Conservation (phyloP, 2,113 vertebrate species). For the Egretta garzetta region DNA sequence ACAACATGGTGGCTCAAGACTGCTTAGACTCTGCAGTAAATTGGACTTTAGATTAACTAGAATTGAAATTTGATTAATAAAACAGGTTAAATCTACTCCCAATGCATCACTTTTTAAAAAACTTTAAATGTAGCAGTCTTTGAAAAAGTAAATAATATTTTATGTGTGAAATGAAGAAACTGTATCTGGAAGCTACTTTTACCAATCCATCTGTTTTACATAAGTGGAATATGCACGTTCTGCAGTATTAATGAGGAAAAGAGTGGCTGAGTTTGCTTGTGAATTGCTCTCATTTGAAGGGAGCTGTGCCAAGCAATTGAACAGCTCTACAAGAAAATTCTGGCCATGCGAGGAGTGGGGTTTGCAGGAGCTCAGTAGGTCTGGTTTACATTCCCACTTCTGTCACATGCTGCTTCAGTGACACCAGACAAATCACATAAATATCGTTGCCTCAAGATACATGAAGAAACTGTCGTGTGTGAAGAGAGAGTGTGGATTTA, state of each 20-base stretch:
- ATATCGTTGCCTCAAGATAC: background rate
- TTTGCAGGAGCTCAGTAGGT: background rate
- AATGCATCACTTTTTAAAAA: background rate
- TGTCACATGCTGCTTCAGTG: background rate
- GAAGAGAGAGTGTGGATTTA: background rate
- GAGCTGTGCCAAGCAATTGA: background rate
- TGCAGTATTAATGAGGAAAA: background rate
- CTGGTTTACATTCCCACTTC: background rate
- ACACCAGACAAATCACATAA: background rate
- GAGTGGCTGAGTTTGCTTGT: background rate
- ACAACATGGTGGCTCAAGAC: background rate
- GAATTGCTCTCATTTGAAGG: background rate
- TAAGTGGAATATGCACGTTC: background rate
- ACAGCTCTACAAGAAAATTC: background rate
- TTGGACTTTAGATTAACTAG: background rate
- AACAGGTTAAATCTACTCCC: background rate
- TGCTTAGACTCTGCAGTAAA: background rate
- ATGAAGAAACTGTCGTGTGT: background rate
- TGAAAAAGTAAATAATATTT: slow-evolving; percentile 1
- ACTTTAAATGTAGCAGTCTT: background rate
- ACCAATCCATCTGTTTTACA: background rate
- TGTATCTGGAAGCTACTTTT: background rate
- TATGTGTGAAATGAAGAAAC: background rate
- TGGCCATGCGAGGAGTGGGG: background rate
- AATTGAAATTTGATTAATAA: background rate